Evolutionary conservation across 1,140 invertebrate genomes (phyloP), one percentile per base, ranked within the genome.

Genomic region (Aphelenchoides besseyi): DNA sequence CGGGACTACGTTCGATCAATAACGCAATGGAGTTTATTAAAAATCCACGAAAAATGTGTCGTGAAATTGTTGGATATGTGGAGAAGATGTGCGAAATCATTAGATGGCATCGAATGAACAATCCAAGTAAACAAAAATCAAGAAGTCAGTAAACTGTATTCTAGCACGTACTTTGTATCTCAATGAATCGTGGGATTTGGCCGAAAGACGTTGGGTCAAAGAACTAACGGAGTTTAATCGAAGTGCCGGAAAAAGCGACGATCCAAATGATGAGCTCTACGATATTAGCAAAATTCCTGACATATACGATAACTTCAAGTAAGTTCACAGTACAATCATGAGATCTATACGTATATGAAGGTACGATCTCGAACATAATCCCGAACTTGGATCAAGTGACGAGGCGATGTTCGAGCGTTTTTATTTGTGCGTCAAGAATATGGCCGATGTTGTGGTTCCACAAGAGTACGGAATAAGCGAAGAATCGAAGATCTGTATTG

Each of bases 221-320:
- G 92, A 99, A 59, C 93, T 98, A 82, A 97, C 98, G 85, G 97
- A 99, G 85, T 99, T 98, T 83, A 68, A 48, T 5, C 77, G 75
- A 41, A 70, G 82, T 2, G 37, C 23, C 8, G 29, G 18, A 0
- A 97, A 96, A 86, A 88, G 86, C 73, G 92, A 92, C 71, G 89
- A 90, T 18, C 63, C 73, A 35, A 68, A 78, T 16, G 66, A 71
- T 30, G 69, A 78, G 23, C 81, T 81, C 29, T 99, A 93, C 87
- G 96, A 98, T 84, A 98, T 98, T 75, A 97, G 94, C 0, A 99
- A 99, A 87, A 95, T 99, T 73, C 96, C 97, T 0, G 97, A 98
- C 85, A 98, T 99, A 75, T 99, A 98, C 83, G 97, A 99, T 87
- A 98, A 95, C 84, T 98, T 98, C 76, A 98, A 98, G 82, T 98